Percentiles rank a stretch among this genome's conserved stretches.
Evolutionary conservation across 2,797 vertebrate species (phyloP).

Genomic region (Toxotes lorentzi): DNA sequence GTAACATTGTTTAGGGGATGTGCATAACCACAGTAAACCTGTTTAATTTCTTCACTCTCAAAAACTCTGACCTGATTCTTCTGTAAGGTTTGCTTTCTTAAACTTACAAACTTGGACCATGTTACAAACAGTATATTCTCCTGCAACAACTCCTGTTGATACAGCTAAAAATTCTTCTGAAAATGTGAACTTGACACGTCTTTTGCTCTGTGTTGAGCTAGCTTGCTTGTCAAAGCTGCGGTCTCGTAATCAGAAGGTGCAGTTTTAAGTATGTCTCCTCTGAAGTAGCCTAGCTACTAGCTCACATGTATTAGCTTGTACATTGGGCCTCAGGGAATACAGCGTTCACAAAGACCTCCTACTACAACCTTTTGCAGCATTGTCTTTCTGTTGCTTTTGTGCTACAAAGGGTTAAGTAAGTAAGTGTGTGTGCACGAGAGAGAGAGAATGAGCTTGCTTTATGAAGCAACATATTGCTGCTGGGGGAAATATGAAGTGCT

Average conservation of each 20-base stretch:
- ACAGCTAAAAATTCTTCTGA: background rate
- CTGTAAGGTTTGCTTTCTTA: background rate
- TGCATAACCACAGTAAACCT: too few relatives aligned
- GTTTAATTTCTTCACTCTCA: too few relatives aligned
- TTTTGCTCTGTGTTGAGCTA: background rate
- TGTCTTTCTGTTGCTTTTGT: slow-evolving; percentile 76
- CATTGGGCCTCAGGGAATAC: slow-evolving; percentile 44
- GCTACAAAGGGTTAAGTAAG: slow-evolving; percentile 73
- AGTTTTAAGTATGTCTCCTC: background rate
- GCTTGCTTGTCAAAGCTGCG: background rate
- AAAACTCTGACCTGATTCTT: too few relatives aligned
- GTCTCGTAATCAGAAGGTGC: background rate
- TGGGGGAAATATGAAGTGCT: slow-evolving; percentile 31
- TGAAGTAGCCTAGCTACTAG: background rate
- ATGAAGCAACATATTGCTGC: slow-evolving; percentile 49
- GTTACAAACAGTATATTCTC: background rate
- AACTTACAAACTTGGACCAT: background rate
- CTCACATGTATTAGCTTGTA: slow-evolving; percentile 6
- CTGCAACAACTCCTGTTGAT: background rate
- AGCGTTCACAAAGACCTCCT: slow-evolving; percentile 63
- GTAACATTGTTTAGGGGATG: too few relatives aligned
- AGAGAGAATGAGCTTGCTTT: background rate
- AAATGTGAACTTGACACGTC: background rate
- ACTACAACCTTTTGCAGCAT: slow-evolving; percentile 50
- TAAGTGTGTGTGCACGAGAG: background rate